Conservation (phyloP, 2,888 invertebrate genomes). For the Drosophila subquinaria region DNA sequence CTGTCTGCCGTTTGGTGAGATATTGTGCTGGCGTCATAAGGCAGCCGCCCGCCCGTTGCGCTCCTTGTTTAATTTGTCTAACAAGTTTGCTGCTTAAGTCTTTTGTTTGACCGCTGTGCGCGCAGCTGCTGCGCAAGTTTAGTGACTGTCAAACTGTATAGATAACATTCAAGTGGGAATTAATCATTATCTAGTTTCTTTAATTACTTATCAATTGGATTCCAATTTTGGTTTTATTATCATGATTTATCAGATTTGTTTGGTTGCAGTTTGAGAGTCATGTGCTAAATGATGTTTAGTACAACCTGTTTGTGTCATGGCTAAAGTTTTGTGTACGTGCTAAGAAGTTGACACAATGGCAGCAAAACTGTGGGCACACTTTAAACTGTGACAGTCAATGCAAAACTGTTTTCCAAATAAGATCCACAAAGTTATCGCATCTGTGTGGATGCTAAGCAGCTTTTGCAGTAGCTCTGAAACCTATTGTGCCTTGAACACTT, state of each 20-base stretch:
- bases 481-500: not conserved
- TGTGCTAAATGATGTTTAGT: conserved; percentile 24
- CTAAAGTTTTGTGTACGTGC: conserved; percentile 25
- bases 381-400: not conserved
- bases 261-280: not conserved
- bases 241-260: not conserved
- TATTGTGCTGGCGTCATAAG: conserved; percentile 55
- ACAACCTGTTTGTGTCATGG: conserved; percentile 13
- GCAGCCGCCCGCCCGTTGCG: not conserved
- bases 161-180: not conserved
- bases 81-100: conserved; percentile 79
- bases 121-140: conserved; percentile 2
- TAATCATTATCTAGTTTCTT: not conserved
- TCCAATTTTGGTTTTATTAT: conserved; percentile 8
- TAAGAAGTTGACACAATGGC: conserved; percentile 14
- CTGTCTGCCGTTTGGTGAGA: conserved; percentile 9
- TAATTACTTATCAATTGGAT: not conserved
- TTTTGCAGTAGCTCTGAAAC: not conserved
- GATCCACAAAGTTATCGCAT: not conserved
- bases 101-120: conserved; percentile 60
- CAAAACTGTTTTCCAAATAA: not conserved
- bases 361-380: not conserved
- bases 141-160: conserved; percentile 28
- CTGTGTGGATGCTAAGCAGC: not conserved
- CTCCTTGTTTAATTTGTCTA: not conserved